Percentiles rank a stretch among this genome's conserved stretches.
These are phyloP conservation scores for Machimus rusticus DNA, from an alignment of 2,888 invertebrate genomes.

Conservation along the genomic window DNA sequence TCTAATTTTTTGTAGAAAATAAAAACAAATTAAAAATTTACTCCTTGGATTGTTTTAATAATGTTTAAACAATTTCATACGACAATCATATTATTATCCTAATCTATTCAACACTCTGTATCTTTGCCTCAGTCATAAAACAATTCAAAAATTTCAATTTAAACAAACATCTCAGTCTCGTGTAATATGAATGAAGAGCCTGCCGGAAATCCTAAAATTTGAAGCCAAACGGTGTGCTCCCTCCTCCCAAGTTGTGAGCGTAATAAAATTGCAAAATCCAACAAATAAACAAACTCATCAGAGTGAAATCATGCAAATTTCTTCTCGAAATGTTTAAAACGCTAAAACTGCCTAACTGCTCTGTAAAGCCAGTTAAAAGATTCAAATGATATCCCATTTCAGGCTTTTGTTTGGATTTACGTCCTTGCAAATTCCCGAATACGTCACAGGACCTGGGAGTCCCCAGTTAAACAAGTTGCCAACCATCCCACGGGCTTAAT, in stretches of 20 bases:
- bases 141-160: neutral
- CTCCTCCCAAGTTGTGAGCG: neutral
- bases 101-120: neutral
- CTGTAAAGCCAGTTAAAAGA: neutral
- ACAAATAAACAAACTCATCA: neutral
- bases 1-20: too few species aligned
- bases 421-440: neutral
- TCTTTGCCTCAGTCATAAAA: neutral
- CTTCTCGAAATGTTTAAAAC: neutral
- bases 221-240: neutral
- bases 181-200: neutral
- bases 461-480: neutral
- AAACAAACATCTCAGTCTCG: neutral
- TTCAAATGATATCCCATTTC: neutral
- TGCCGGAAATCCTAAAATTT: neutral
- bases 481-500: neutral
- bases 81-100: neutral
- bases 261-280: neutral
- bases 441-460: neutral
- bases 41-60: too few species aligned
- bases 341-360: neutral
- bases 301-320: neutral
- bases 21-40: neutral
- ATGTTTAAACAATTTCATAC: neutral
- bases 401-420: neutral